Base-by-base conservation (phyloP, 1,140 invertebrate genomes). In the Zaprionus davidi region DNA sequence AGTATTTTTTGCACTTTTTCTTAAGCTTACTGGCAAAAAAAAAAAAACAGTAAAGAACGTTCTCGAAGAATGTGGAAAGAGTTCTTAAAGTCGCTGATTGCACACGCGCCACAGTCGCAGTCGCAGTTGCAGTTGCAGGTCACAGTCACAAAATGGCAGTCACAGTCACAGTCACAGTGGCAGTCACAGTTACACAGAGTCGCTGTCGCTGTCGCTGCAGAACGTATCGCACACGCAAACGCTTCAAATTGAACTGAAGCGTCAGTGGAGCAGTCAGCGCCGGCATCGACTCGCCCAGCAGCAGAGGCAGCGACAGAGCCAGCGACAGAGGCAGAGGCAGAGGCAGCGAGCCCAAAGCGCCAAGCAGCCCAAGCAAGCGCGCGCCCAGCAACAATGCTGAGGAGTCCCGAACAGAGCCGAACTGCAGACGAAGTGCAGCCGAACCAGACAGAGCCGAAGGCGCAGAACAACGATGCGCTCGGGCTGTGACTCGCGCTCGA, bases 151-250 rank as follows among this genome's bases (percentile, higher is more conserved):
- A 58, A 31, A 31, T 70, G 20, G 22, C 5, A 26, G 38, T 53
- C 28, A 57, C 5, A 26, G 38, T 53, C 28, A 57, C 5, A 26
- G 36, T 62, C 22, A 34, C 71, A 65, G 41, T 71, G 6, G 41
- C 51, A 71, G 55, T 70, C 36, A 51, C 34, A 65, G 63, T 65
- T 22, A 22, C 34, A 34, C 31, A 34, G 31, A 46, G 55, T 69
- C 34, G 38, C 26, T 36, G 56, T 59, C 41, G 56, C 15, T 36
- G 20, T 44, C 63, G 57, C 59, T 64, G 46, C 73, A 75, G 79
- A 81, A 87, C 85, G 84, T 76, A 88, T 79, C 84, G 84, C 84
- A 90, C 84, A 88, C 85, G 84, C 78, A 90, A 90, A 88, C 84
- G 84, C 81, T 81, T 88, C 75, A 79, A 80, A 73, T 84, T 78